Percentiles rank a stretch among this genome's conserved stretches.
These are phyloP conservation scores for Tetranychus truncatus DNA, from an alignment of 2,888 invertebrate genomes.

Conservation along the genomic window DNA sequence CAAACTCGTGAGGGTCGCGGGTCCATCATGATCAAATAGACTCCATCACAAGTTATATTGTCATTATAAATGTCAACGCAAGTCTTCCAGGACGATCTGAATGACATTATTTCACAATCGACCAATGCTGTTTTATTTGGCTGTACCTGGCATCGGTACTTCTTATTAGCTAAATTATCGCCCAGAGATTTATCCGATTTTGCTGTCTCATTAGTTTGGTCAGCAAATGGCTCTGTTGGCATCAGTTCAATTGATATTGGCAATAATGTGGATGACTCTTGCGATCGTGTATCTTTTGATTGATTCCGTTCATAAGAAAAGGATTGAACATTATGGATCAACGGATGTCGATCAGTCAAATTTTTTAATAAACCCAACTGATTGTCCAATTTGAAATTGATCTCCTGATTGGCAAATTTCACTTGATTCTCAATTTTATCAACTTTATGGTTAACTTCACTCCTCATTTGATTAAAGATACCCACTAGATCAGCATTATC, in stretches of 20 bases:
- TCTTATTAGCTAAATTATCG: not conserved
- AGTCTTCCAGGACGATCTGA: not conserved
- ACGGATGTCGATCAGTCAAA: not conserved
- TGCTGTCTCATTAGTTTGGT: not conserved
- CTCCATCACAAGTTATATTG: slow-evolving; percentile 27
- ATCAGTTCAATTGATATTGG: not conserved
- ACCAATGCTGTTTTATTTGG: not conserved
- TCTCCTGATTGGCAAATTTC: not conserved
- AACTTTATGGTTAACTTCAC: not conserved
- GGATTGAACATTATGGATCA: not conserved
- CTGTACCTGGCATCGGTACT: not conserved
- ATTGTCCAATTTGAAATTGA: not conserved
- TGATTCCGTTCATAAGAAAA: not conserved
- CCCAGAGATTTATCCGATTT: not conserved
- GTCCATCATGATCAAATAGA: slow-evolving; percentile 27
- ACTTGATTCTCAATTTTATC: not conserved
- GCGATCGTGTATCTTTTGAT: not conserved
- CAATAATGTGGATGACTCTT: not conserved
- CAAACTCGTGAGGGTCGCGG: slow-evolving; percentile 25
- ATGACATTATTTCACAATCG: not conserved
- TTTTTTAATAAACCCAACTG: not conserved
- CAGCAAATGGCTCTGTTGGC: not conserved
- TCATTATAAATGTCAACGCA: not conserved
- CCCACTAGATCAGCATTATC: not conserved
- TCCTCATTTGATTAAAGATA: not conserved